Conservation (phyloP, 2,113 vertebrate genomes). For the Chloropsis hardwickii region DNA sequence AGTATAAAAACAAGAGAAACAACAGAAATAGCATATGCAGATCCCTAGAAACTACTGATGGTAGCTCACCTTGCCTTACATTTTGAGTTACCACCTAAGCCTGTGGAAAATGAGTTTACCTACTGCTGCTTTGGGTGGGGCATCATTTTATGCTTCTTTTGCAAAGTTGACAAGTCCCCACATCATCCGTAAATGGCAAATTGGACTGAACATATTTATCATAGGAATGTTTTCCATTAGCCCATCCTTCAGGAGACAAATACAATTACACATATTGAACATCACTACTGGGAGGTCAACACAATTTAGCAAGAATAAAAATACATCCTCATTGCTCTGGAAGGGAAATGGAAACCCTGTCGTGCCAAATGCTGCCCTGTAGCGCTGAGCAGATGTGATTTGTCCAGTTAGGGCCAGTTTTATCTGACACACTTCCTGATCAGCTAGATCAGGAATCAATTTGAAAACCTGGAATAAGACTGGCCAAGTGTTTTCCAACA, state of each 20-base stretch:
- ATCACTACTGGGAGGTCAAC: not conserved
- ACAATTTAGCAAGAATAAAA: not conserved
- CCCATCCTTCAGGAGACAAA: constrained; percentile 8
- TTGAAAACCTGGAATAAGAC: not conserved
- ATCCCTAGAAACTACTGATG: not conserved
- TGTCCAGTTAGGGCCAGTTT: not conserved
- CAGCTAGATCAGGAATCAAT: not conserved
- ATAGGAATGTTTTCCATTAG: not conserved
- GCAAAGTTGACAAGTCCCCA: not conserved
- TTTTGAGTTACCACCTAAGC: not conserved
- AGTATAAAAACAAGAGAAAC: not conserved
- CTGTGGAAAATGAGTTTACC: not conserved
- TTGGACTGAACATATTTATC: not conserved
- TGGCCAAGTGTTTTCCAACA: not conserved
- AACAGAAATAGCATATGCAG: not conserved
- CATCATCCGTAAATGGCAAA: not conserved
- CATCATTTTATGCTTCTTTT: not conserved
- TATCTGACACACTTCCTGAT: not conserved
- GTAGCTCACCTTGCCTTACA: not conserved
- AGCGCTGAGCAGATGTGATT: not conserved
- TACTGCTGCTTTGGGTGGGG: not conserved
- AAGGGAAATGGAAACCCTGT: not conserved
- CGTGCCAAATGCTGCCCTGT: not conserved
- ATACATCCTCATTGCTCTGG: not conserved
- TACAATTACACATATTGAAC: not conserved